phyloP scores from a whole-genome alignment of 2,113 vertebrate species.

The Rutilus rutilus region DNA sequence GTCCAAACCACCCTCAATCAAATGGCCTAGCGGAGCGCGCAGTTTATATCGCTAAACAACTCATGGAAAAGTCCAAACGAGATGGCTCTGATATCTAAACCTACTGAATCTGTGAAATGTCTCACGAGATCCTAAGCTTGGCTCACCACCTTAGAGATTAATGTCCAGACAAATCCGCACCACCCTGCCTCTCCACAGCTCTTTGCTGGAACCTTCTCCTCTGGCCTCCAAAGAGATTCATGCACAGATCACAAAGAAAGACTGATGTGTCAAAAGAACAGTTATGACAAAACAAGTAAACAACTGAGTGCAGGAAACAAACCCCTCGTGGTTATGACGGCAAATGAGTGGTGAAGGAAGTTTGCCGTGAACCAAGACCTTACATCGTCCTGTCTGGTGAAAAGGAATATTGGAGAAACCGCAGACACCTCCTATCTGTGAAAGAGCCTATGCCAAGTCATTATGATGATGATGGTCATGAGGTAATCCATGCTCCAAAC shows the following conservation, averaged over 20 bases:
- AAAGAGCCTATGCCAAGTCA: background rate
- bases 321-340: background rate
- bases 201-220: background rate
- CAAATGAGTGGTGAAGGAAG: conserved; percentile 10
- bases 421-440: conserved; percentile 6
- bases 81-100: background rate
- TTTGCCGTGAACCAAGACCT: background rate
- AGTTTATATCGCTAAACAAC: background rate
- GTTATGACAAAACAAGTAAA: conserved; percentile 9
- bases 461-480: background rate
- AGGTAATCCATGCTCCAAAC: background rate
- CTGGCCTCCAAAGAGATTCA: background rate
- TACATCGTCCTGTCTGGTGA: background rate
- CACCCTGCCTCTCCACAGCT: background rate
- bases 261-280: background rate
- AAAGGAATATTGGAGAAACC: conserved; percentile 35
- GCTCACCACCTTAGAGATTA: background rate
- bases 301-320: background rate
- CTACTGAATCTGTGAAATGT: background rate
- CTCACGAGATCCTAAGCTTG: background rate
- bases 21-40: background rate
- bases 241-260: background rate
- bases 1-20: background rate
- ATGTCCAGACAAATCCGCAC: background rate
- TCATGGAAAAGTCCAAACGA: conserved; percentile 7